A percentile compares a stretch with the other conserved stretches of the same genome.
These are phyloP conservation scores for Dichetophora obliterata DNA, from an alignment of 2,888 invertebrate species.

Conservation along the genomic window DNA sequence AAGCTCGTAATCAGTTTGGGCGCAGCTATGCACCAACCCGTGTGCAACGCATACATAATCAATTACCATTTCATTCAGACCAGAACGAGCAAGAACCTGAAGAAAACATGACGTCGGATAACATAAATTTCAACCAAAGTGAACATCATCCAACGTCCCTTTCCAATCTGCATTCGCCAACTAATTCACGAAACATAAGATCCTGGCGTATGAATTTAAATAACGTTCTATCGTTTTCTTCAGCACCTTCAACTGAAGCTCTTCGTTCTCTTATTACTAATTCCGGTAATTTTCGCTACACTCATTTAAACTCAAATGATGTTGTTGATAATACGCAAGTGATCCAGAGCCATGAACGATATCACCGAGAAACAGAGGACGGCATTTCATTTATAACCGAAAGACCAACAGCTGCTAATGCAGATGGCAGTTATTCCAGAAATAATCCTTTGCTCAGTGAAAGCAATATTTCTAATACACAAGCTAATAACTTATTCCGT, in stretches of 20 bases:
- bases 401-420: not conserved
- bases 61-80: not conserved
- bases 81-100: not conserved
- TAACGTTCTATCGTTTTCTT: slow-evolving; percentile 62
- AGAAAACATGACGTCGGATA: not conserved
- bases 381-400: slow-evolving; percentile 13
- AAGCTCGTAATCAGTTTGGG: slow-evolving; percentile 51
- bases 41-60: slow-evolving; percentile 32
- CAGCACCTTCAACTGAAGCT: slow-evolving; percentile 61
- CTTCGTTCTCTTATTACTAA: slow-evolving; percentile 62
- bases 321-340: slow-evolving; percentile 52
- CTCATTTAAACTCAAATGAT: slow-evolving; percentile 48
- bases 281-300: slow-evolving; percentile 58
- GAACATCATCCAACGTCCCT: not conserved
- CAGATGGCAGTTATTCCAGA: slow-evolving; percentile 37
- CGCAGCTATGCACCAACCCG: slow-evolving; percentile 47
- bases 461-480: slow-evolving; percentile 41
- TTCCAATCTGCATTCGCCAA: not conserved
- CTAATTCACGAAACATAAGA: slow-evolving; percentile 48
- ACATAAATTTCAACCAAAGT: slow-evolving; percentile 2
- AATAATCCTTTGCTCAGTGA: slow-evolving; percentile 54
- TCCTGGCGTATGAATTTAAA: slow-evolving; percentile 65
- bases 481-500: slow-evolving; percentile 7
- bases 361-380: not conserved
- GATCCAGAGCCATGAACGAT: slow-evolving; percentile 38